Evolutionary conservation across 2,797 vertebrate genomes (phyloP).

Genomic region (Cirrhinus molitorella): DNA sequence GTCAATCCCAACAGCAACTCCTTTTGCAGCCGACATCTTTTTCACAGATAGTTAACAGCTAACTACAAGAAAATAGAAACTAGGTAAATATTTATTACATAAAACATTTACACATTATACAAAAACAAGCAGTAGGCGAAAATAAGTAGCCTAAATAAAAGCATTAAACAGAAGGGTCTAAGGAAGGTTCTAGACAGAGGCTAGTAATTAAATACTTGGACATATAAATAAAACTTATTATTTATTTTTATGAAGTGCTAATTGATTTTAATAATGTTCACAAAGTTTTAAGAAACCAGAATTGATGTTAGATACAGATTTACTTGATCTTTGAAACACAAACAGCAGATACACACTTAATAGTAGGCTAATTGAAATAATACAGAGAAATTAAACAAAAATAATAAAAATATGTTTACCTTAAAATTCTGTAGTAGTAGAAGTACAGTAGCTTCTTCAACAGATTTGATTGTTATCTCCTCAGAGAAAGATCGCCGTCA

Average conservation of each 20-base stretch:
- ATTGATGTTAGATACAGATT: not conserved
- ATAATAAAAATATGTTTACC: not conserved
- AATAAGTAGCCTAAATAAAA: not conserved
- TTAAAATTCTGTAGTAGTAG: not conserved
- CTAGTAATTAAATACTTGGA: not conserved
- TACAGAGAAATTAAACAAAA: not conserved
- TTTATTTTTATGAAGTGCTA: not conserved
- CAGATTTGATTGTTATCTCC: not conserved
- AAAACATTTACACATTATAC: not conserved
- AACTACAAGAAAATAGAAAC: not conserved
- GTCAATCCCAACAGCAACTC: constrained; percentile 2
- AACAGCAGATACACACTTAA: not conserved
- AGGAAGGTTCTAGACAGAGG: not conserved
- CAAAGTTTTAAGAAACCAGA: not conserved
- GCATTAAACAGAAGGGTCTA: not conserved
- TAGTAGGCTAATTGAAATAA: not conserved
- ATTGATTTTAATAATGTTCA: not conserved
- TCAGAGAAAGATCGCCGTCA: not conserved
- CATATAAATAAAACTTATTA: not conserved
- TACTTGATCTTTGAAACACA: not conserved
- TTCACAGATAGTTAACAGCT: not conserved
- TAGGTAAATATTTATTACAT: not conserved
- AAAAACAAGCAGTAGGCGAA: not conserved
- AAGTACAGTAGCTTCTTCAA: not conserved
- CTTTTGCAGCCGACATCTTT: constrained; percentile 52